A percentile compares a stretch with the other conserved stretches of the same genome.
phyloP scores from a whole-genome alignment of 2,113 vertebrate species.

The Ptilorrhoa leucosticta region DNA sequence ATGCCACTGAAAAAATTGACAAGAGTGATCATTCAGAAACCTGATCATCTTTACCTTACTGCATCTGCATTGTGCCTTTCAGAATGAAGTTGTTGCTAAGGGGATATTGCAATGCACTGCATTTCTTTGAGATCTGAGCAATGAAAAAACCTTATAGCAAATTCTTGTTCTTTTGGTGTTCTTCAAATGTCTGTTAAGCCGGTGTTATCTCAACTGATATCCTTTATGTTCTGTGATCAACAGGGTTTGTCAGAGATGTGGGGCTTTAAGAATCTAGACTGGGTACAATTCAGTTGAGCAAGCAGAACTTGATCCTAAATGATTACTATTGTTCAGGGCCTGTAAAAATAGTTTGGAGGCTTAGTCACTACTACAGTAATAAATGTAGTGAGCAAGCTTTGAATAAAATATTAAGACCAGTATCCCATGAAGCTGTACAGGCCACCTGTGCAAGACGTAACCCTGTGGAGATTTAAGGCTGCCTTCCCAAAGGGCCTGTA shows the following conservation, averaged over 20 bases:
- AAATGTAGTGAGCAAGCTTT: constrained; percentile 48
- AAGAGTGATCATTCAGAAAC: neutral
- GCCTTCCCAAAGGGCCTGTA: neutral
- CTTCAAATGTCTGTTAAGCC: neutral
- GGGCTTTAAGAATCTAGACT: neutral
- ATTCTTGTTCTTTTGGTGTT: neutral
- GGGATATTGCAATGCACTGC: neutral
- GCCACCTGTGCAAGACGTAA: constrained; percentile 43
- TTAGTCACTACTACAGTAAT: constrained; percentile 62
- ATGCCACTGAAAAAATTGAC: neutral
- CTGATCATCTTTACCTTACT: neutral
- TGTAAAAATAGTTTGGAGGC: constrained; percentile 60
- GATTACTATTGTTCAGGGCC: constrained; percentile 34
- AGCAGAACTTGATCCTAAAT: constrained; percentile 42
- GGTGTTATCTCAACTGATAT: neutral
- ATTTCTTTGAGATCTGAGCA: neutral
- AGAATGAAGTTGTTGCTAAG: neutral
- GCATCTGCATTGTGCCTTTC: neutral
- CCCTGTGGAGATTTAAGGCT: constrained; percentile 28
- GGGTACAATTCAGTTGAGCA: constrained; percentile 22
- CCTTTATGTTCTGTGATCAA: neutral
- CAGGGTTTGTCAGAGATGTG: neutral
- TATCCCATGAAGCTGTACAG: constrained; percentile 23
- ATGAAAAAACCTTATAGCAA: neutral
- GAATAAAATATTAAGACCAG: constrained; percentile 31